Base-by-base conservation (phyloP, 2,113 vertebrate genomes). In the Colaptes auratus region DNA sequence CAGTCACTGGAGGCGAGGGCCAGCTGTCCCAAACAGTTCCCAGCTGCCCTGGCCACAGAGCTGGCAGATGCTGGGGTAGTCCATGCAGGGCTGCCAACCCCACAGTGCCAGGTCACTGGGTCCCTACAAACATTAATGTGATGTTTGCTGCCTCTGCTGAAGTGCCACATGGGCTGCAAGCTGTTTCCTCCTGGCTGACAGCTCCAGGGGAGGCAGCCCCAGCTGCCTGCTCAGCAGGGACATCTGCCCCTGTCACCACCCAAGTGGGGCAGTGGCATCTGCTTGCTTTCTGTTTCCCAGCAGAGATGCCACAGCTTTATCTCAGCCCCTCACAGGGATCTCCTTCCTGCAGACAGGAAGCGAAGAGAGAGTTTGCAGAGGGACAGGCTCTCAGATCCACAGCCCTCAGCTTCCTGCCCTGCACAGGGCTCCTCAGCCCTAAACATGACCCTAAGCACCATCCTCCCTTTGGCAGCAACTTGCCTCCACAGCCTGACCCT, bases 151-250 rank as follows among this genome's bases (percentile, higher is more conserved):
- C 75, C 91, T 13, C 1, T 2, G 1, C 63, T 71, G 67, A 74
- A 89, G 78, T 35, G 78, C 91, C 96, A 96, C 96, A 96, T 94
- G 95, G 95, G 60, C 90, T 73, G 81, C 95, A 96, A 97, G 95
- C 95, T 97, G 96, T 90, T 95, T 94, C 25, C 39, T 91, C 58
- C 84, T 92, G 86, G 82, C 89, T 1, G 5, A 65, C 46, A 78
- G 72, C 75, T 92, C 0, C 0, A 15, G 81, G 21, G 63, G 30
- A 83, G 52, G 66, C 44, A 72, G 39, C 44, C 69, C n/a, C 8
- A 92, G 92, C 89, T 95, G 86, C 21, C 30, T 35, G 72, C 15
- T 42, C 56, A 95, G 60, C 66, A 27, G 66, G 16, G 69, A 59
- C 44, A 36, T 70, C 73, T 84, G 79, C n/a, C 24, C 17, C 15